A percentile compares a stretch with the other conserved stretches of the same genome.
These are phyloP conservation scores for Cossypha heuglini DNA, from an alignment of 2,797 vertebrate genomes.

Conservation along the genomic window DNA sequence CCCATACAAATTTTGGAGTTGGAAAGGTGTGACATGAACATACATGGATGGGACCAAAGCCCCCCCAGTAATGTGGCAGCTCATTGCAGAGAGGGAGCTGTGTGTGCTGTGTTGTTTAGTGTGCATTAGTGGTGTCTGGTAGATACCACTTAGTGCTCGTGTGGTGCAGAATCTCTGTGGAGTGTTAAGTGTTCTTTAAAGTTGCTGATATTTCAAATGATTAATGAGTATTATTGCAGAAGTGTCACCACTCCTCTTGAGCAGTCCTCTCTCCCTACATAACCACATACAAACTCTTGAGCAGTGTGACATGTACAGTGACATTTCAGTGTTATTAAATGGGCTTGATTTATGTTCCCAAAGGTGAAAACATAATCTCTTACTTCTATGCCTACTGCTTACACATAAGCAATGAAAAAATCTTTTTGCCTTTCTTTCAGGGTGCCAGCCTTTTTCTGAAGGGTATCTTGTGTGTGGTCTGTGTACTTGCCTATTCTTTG, in stretches of 20 bases:
- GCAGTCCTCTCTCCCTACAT: neutral
- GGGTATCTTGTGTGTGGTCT: neutral
- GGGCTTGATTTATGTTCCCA: neutral
- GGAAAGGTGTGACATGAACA: neutral
- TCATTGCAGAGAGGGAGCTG: neutral
- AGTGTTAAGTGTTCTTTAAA: neutral
- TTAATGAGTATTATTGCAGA: neutral
- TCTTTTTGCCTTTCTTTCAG: neutral
- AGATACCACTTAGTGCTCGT: neutral
- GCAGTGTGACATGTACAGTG: neutral
- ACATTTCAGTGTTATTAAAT: neutral
- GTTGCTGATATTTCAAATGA: neutral
- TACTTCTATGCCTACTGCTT: neutral
- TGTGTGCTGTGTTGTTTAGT: neutral
- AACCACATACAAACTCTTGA: neutral
- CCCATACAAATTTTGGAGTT: neutral
- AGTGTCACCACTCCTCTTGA: neutral
- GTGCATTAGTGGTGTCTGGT: neutral
- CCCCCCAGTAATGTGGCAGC: fast-evolving
- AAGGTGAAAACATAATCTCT: neutral
- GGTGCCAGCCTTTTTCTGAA: neutral
- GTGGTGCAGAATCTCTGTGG: neutral
- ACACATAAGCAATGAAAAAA: neutral
- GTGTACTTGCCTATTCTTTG: neutral
- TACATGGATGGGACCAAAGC: neutral